phyloP scores from a whole-genome alignment of 1,140 invertebrate genomes.

The Brachionus manjavacas region DNA sequence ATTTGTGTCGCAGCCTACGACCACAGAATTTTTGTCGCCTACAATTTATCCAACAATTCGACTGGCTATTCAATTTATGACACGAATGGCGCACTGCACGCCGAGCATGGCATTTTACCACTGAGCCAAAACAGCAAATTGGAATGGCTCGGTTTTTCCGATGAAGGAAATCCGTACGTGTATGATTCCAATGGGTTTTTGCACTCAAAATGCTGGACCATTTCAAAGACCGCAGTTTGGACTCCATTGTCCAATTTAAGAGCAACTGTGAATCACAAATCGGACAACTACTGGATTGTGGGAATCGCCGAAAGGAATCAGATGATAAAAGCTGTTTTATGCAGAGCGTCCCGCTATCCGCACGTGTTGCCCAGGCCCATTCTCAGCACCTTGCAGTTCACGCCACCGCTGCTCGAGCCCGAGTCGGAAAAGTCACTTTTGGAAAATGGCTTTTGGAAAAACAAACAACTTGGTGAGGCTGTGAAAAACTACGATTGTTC shows the following conservation, averaged over 20 bases:
- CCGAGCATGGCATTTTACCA: conserved; percentile 16
- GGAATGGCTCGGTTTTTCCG: conserved; percentile 49
- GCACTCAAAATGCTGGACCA: conserved; percentile 54
- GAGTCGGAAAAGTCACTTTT: conserved; percentile 73
- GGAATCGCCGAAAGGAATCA: conserved; percentile 70
- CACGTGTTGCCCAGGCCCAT: conserved; percentile 76
- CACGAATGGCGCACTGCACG: neutral
- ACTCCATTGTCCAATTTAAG: conserved; percentile 70
- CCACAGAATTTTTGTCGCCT: conserved; percentile 70
- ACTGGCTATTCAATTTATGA: conserved; percentile 21
- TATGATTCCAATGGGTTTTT: conserved; percentile 65
- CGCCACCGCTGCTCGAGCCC: conserved; percentile 75
- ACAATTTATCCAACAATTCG: conserved; percentile 63
- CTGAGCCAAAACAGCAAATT: conserved; percentile 9
- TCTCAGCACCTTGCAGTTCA: conserved; percentile 63
- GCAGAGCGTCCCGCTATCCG: conserved; percentile 80
- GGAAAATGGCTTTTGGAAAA: conserved; percentile 59
- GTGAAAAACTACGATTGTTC: conserved; percentile 10
- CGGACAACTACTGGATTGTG: conserved; percentile 76
- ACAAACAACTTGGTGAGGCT: neutral
- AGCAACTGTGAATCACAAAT: conserved; percentile 60
- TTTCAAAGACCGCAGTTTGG: conserved; percentile 69
- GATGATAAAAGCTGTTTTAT: conserved; percentile 73
- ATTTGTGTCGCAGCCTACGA: conserved; percentile 67
- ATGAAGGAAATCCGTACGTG: conserved; percentile 63